Evolutionary conservation across 1,140 invertebrate species (phyloP), one percentile per base, ranked within the genome.

Genomic region (Pantala flavescens): DNA sequence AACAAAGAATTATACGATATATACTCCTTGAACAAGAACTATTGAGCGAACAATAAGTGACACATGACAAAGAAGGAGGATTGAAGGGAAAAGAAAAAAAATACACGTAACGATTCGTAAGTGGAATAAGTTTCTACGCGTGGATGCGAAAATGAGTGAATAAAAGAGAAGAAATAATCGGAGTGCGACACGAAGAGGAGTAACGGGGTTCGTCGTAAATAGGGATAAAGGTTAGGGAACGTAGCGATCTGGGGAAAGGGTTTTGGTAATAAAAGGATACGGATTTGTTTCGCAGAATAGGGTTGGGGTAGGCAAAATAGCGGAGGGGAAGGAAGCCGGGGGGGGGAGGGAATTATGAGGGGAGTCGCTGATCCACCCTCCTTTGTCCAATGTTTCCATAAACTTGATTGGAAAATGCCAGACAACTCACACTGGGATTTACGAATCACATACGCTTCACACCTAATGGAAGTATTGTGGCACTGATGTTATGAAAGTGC

Each of bases 381-480:
- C 49, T 63, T 63, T 63, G 49, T 63, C 49, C 49, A 63, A 63
- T 63, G 49, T 63, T 63, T 63, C 49, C 49, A 63, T 63, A 63
- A 63, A 63, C 49, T 63, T 63, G 49, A 63, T 63, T 63, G 49
- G 49, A 63, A 63, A 63, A 63, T 63, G 49, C 49, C 49, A 63
- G 49, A 63, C 49, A 63, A 63, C 49, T 63, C 49, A 21, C 49
- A 63, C 5, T 3, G 49, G 49, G 49, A 63, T 63, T 63, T 21
- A 12, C 49, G 49, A 21, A 63, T 63, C 49, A 21, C 49, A 63
- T 63, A 63, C 49, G 49, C 49, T 63, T 21, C 49, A 19, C 49
- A 63, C 49, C 49, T 63, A 16, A 63, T 21, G 49, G 49, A 63
- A 63, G 49, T 63, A 63, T 63, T 63, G 49, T 63, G 49, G n/a